Conservation (phyloP, 2,113 vertebrate genomes). For the Solea solea region DNA sequence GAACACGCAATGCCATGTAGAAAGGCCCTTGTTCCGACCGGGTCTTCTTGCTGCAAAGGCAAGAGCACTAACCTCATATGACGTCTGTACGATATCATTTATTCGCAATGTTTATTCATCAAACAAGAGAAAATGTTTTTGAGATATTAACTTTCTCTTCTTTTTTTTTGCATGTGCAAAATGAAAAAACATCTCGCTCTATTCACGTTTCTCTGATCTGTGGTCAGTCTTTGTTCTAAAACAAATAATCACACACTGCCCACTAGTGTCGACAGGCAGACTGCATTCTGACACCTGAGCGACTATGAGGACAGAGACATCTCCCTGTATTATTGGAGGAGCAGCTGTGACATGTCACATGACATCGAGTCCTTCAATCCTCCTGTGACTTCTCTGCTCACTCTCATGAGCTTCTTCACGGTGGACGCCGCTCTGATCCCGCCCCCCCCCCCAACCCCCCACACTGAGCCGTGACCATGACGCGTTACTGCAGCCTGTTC, state of each 20-base stretch:
- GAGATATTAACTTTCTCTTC: no score
- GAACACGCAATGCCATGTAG: no score
- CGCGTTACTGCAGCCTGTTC: conserved; percentile 61
- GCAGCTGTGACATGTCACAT: neutral
- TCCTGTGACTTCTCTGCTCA: no score
- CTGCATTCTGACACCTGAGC: neutral
- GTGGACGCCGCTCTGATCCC: no score
- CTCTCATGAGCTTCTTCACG: neutral
- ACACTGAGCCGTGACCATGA: conserved; percentile 49
- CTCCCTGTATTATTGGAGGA: neutral
- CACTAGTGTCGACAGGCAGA: neutral
- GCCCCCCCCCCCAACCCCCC: neutral
- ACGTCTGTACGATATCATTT: no score
- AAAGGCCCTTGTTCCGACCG: no score
- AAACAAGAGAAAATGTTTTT: no score
- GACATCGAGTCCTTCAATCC: neutral
- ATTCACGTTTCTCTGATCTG: neutral
- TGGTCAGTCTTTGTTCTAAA: neutral
- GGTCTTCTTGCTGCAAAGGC: no score
- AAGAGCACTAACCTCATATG: no score
- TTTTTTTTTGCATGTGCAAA: no score
- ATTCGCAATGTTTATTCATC: no score
- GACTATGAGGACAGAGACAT: neutral
- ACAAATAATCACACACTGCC: neutral
- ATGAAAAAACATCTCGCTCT: neutral